A percentile compares a stretch with the other conserved stretches of the same genome.
Conservation (phyloP, 2,797 vertebrate species). For the Trematomus bernacchii region DNA sequence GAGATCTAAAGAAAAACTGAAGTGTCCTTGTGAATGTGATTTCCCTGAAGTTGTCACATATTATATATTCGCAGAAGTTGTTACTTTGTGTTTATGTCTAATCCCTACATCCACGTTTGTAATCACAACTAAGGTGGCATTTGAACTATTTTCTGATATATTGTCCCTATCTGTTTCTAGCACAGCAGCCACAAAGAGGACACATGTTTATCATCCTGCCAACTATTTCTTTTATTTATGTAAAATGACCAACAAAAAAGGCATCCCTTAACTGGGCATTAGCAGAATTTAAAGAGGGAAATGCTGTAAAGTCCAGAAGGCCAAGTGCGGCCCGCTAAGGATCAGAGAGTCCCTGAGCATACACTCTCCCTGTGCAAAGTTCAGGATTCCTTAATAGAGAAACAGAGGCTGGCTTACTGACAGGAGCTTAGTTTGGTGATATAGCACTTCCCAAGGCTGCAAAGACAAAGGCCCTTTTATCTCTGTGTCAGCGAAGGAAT, state of each 20-base stretch:
- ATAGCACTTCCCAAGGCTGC: slow-evolving; percentile 56
- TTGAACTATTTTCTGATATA: slow-evolving; percentile 59
- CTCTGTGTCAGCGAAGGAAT: slow-evolving; percentile 22
- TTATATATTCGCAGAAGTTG: slow-evolving; percentile 51
- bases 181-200: background rate
- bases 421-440: slow-evolving; percentile 50
- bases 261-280: slow-evolving; percentile 37
- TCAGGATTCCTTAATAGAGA: slow-evolving; percentile 42
- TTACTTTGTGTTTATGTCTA: slow-evolving; percentile 51
- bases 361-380: slow-evolving; percentile 71
- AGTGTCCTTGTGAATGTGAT: slow-evolving; percentile 24
- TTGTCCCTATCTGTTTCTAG: slow-evolving; percentile 42
- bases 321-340: slow-evolving; percentile 32
- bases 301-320: slow-evolving; percentile 18
- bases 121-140: slow-evolving; percentile 24
- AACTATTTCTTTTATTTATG: slow-evolving; percentile 28
- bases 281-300: slow-evolving; percentile 32
- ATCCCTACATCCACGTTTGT: slow-evolving; percentile 35
- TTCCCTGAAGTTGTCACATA: slow-evolving; percentile 54
- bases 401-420: slow-evolving; percentile 36
- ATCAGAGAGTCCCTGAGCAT: slow-evolving; percentile 77
- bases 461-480: slow-evolving; percentile 37
- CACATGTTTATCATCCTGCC: slow-evolving; percentile 6
- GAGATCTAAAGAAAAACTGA: slow-evolving; percentile 38
- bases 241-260: slow-evolving; percentile 44